These are phyloP conservation scores for Trichomalopsis sarcophagae DNA, from an alignment of 1,140 invertebrate species.

Conservation along the genomic window DNA sequence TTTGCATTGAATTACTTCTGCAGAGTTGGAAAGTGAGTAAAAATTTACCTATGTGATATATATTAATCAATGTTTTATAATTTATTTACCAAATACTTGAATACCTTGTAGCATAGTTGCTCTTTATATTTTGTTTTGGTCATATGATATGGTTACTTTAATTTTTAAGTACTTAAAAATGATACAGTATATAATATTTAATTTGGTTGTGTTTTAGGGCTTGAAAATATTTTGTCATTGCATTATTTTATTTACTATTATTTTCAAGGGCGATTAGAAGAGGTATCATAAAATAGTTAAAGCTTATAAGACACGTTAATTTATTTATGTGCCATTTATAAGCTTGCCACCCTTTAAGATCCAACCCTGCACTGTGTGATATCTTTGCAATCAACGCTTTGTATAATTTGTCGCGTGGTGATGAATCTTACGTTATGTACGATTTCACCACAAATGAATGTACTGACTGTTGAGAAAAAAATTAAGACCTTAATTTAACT, in stretches of 20 bases:
- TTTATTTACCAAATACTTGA: not conserved
- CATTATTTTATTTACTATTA: not conserved
- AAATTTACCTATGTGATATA: constrained; percentile 26
- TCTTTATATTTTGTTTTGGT: not conserved
- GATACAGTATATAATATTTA: not conserved
- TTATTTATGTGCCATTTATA: not conserved
- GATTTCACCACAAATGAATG: not conserved
- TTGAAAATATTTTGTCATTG: not conserved
- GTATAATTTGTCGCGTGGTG: not conserved
- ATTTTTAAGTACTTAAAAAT: not conserved
- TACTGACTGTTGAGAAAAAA: not conserved
- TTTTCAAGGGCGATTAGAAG: not conserved
- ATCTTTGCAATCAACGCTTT: constrained; percentile 1
- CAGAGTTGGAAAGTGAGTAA: constrained; percentile 52
- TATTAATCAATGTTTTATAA: constrained; percentile 1
- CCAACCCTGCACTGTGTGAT: constrained; percentile 36
- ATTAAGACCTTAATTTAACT: not conserved
- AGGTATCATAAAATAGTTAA: too few species aligned
- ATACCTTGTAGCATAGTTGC: not conserved
- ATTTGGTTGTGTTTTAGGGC: not conserved
- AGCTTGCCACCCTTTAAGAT: not conserved
- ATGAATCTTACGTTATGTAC: not conserved
- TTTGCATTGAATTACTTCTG: constrained; percentile 27
- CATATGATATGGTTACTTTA: not conserved
- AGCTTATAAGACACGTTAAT: not conserved